Base-by-base conservation (phyloP, 2,113 vertebrate species). In the Catharus bicknelli region DNA sequence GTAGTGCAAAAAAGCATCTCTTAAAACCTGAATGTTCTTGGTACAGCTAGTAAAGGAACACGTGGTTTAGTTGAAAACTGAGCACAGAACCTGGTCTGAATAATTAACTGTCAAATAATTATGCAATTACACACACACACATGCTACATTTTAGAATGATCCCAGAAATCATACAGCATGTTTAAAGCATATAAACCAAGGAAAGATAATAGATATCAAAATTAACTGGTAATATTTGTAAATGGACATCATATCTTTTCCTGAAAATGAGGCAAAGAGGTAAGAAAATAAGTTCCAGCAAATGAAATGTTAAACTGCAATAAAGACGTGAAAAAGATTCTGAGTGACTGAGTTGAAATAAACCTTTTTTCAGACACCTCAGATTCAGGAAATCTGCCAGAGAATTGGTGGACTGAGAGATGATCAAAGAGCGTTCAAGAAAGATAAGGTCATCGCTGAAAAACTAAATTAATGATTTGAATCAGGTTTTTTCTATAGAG, bases 361-460 rank as follows among this genome's bases (percentile, higher is more conserved):
- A 95, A 61, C 78, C 54, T 92, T 92, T 94, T 93, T 92, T 84
- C 67, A 87, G 83, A 79, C 45, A 54, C 40, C 54, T 83, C 62
- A 87, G n/a, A 90, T 89, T 91, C 69, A 91, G 53, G 58, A 91
- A 85, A 79, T 34, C 91, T 95, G 93, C 34, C 90, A 92, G 81
- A 79, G 84, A 94, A 85, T 32, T 93, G 84, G 70, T 91, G 87
- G 87, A 91, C 82, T 96, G 91, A 34, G 58, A 87, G 78, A 89
- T 93, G 91, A 96, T 96, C 94, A 95, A 95, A 96, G 93, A 94
- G 66, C 16, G 1, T 75, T 92, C 81, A 87, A 57, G 87, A 92
- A 95, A 94, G 94, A 83, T 92, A 89, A 95, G 93, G 94, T 95
- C 91, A 95, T 76, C 1, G 70, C 90, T 72, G 93, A 89, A 94